Base-by-base conservation (phyloP, 1,140 invertebrate genomes). In the Trachymyrmex septentrionalis region DNA sequence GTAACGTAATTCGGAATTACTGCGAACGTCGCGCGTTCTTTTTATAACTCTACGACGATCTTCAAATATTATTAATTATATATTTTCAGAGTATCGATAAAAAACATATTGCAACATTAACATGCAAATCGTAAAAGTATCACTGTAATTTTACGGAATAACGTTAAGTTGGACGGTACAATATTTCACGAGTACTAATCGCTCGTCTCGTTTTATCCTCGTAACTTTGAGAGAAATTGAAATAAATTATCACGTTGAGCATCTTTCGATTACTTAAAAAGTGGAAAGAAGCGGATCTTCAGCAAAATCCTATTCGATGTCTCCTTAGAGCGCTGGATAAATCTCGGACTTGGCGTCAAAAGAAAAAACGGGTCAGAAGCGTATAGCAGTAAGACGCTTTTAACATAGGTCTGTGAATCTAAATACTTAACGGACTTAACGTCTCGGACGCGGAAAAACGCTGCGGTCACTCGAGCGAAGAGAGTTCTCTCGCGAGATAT, bases 251-350 rank as follows among this genome's bases (percentile, higher is more conserved):
- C 69, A 67, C 69, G 55, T 75, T 27, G 69, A 50, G 57, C 21
- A 73, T 84, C 69, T 84, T 57, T 73, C 80, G 61, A 86, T 80
- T 86, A 86, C 75, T 86, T 81, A 86, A 86, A 48, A 12, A 81
- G 53, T 30, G 38, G 21, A 86, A 81, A 69, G 64, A 86, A 69
- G 72, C 27, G 50, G 44, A 81, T 86, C 69, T 55, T 38, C 24
- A 44, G 72, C 72, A 5, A 57, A 76, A 76, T 85, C 85, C 21
- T 48, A 59, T 69, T 81, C 53, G 76, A 59, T 48, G 85, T 48
- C n/a, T 21, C 38, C 38, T 86, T 48, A 24, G 75, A 81, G 38
- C 44, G 63, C 38, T 55, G 76, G 76, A 78, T 84, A 84, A 84
- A 84, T 84, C 80, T 84, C 80, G 27, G 34, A 57, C 34, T 30